These are phyloP conservation scores for Sinopyrophorus schimmeli DNA, from an alignment of 2,888 invertebrate genomes.

Conservation along the genomic window DNA sequence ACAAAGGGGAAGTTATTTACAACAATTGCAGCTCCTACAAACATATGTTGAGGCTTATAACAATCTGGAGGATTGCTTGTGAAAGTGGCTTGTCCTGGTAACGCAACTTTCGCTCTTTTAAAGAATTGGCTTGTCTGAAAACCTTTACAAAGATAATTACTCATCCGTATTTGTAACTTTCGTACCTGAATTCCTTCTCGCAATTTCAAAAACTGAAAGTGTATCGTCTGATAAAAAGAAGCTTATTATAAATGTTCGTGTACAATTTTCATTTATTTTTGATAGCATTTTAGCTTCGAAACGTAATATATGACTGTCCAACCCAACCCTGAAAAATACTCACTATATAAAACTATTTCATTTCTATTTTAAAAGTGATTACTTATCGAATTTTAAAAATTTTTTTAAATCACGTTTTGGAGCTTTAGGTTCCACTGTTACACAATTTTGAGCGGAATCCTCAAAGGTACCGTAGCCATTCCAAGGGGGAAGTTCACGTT, in stretches of 20 bases:
- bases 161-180: too few species aligned
- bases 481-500: constrained; percentile 76
- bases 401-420: constrained; percentile 78
- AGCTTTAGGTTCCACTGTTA: constrained; percentile 76
- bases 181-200: constrained; percentile 70
- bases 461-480: constrained; percentile 90
- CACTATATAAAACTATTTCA: constrained; percentile 9
- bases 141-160: constrained; percentile 4
- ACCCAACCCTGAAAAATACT: constrained; percentile 66
- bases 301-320: constrained; percentile 75
- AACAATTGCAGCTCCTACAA: constrained; percentile 77
- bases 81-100: constrained; percentile 74
- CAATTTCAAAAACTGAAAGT: constrained; percentile 78
- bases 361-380: constrained; percentile 16
- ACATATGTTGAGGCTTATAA: constrained; percentile 81
- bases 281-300: constrained; percentile 79
- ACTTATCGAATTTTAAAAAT: constrained; percentile 79
- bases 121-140: constrained; percentile 53
- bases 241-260: constrained; percentile 77
- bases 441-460: constrained; percentile 87
- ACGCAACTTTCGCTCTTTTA: constrained; percentile 68
- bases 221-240: constrained; percentile 84
- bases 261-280: constrained; percentile 65
- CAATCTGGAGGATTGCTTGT: constrained; percentile 72
- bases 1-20: constrained; percentile 80